Evolutionary conservation across 2,888 invertebrate genomes (phyloP), one percentile per base, ranked within the genome.

Genomic region (Caenorhabditis angaria): DNA sequence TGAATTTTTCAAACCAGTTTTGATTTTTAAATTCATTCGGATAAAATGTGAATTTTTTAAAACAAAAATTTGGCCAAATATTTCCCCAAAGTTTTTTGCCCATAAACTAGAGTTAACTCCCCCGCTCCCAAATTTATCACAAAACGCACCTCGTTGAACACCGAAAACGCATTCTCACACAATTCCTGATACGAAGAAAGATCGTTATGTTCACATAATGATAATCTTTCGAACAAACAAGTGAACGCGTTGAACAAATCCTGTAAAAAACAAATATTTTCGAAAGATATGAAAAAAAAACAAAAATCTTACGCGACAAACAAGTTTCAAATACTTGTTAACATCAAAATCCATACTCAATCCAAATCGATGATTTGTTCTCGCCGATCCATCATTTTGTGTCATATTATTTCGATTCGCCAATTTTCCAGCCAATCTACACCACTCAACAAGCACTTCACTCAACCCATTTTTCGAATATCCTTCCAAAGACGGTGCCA

Each of bases 401-500:
- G 25, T 50, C 14, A 72, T 64, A 1, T 54, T 14, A 28, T 55
- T 50, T 0, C 65, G 57, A 50, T 72, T 60, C 14, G 71, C 73
- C 12, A 80, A 64, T 50, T 65, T 62, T 3, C 62, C 76, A n/a
- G 80, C 80, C 48, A 80, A 55, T 5, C 62, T 48, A 28, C 76
- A 74, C 80, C 80, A 80, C 22, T 76, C 72, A n/a, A 56, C 54
- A 47, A 77, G 65, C 4, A 70, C 61, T 8, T 63, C 28, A 28
- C 72, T 70, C 0, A 79, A 61, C 5, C 60, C 61, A 18, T 61
- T 70, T 29, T 67, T 57, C 65, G 65, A 64, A 18, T 63, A 14
- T 12, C 74, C 65, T 47, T 82, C 77, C 18, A 85, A 63, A 2
- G 68, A 71, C 4, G 78, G 67, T 18, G 77, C 73, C 50, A 84